Evolutionary conservation across 1,140 invertebrate species (phyloP), one percentile per base, ranked within the genome.

Genomic region (Macrocentrus cingulum): DNA sequence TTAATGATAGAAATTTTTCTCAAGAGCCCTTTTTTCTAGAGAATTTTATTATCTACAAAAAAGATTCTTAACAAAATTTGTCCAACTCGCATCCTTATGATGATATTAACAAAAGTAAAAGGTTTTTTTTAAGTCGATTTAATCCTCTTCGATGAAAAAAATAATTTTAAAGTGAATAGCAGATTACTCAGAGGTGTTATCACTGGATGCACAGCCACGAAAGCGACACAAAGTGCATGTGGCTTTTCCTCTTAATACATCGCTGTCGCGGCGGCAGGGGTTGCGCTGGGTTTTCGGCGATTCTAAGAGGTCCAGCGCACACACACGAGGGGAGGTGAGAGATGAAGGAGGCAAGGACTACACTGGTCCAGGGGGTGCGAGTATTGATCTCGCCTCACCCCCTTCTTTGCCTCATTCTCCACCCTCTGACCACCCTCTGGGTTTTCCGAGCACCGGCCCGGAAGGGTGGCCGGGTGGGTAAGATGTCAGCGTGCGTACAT

Each of bases 401-500:
- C 56, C 49, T 60, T 52, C 67, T 66, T 69, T 71, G 66, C 62
- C 62, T 59, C 66, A 69, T 22, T 29, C 36, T 46, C 13, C 46
- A 9, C 29, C 19, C 36, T 37, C 37, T 66, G 68, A 63, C 55
- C 34, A 22, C 50, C 65, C 61, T 66, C 67, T 66, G 66, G 23
- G 55, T 59, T 57, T 56, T 56, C 55, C 59, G 62, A 61, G 64
- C 64, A 60, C 54, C 63, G 64, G 67, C 63, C 60, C 67, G 67
- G 69, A 68, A 60, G 71, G 69, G 68, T 70, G 65, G 68, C 63
- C 62, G 64, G 65, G 67, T 70, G 71, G 73, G 71, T 77, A 76
- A 77, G 75, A 77, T 76, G 74, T 73, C 69, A 71, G 75, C 71
- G 67, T 79, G 77, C 72, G 76, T 80, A 77, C 76, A 78, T 76